A percentile compares a stretch with the other conserved stretches of the same genome.
These are phyloP conservation scores for Microplitis demolitor DNA, from an alignment of 1,140 invertebrate genomes.

Conservation along the genomic window DNA sequence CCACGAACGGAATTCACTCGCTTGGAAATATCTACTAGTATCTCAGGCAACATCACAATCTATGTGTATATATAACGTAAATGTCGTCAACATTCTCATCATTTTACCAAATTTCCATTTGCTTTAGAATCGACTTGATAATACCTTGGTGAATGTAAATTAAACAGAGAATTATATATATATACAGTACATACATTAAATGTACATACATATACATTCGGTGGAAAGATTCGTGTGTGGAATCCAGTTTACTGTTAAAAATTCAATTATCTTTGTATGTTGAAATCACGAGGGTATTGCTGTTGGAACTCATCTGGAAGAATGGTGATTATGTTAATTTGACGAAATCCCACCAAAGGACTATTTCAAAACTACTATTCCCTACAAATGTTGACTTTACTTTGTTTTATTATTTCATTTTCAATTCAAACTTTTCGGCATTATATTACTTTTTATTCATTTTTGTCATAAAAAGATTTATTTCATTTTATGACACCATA, in stretches of 20 bases:
- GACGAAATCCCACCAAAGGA: background rate
- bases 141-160: background rate
- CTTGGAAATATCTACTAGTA: slow-evolving; percentile 40
- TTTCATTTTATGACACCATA: too few relatives aligned
- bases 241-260: background rate
- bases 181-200: too few relatives aligned
- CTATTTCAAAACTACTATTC: background rate
- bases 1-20: slow-evolving; percentile 38
- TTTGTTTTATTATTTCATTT: background rate
- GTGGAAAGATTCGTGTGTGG: background rate
- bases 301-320: background rate
- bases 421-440: background rate
- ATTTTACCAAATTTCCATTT: slow-evolving; percentile 1
- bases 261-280: slow-evolving; percentile 8
- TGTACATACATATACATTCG: background rate
- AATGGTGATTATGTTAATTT: slow-evolving; percentile 27
- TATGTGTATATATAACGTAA: slow-evolving; percentile 7
- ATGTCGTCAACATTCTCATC: background rate
- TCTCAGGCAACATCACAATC: background rate
- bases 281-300: background rate
- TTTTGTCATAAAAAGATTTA: background rate
- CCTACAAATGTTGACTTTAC: background rate
- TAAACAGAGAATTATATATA: background rate
- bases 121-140: slow-evolving; percentile 11
- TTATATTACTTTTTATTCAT: background rate